Base-by-base conservation (phyloP, 23 tunicate species). In the Phallusia fumigata region DNA sequence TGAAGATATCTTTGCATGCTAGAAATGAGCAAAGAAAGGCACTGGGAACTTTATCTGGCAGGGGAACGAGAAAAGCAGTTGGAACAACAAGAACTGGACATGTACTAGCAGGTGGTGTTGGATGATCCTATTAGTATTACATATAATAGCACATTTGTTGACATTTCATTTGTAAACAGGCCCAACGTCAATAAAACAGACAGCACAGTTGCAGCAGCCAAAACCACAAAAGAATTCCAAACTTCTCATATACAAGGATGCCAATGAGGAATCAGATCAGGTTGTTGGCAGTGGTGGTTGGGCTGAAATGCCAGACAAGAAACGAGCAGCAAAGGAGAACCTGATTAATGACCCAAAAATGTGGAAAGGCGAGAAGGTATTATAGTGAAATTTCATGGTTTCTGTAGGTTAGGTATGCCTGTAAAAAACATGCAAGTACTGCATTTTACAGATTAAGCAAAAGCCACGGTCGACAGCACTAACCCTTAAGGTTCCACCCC, bases 81-180 rank as follows among this genome's bases (percentile, higher is more conserved):
- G 83, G 83, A 24, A 51, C 83, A 3, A 52, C 73, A 18, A 26
- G 83, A 79, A 52, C 36, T 52, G 83, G 73, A 31, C 50, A 33
- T 19, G 52, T 19, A 31, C 15, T 45, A 19, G 35, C 77, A 74
- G 77, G 77, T 74, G 19, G 26, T 24, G 28, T 58, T 1, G 8
- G 47, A 40, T 51, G 10, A 40, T 10, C 47, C 10, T 40, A 10
- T 40, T 10, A 3, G 47, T 40, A 40, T 5, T 3, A 40, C 47
- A 40, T 40, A 10, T n/a, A n/a, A n/a, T n/a, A n/a, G n/a, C n/a
- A n/a, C n/a, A n/a, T n/a, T n/a, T n/a, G n/a, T n/a, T n/a, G n/a
- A n/a, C n/a, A n/a, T n/a, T n/a, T n/a, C n/a, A n/a, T n/a, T 40
- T 40, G 47, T 40, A 40, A 40, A 40, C 13, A 58, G 69, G 69